Evolutionary conservation across 2,888 invertebrate species (phyloP).

Genomic region (Noctua janthe): DNA sequence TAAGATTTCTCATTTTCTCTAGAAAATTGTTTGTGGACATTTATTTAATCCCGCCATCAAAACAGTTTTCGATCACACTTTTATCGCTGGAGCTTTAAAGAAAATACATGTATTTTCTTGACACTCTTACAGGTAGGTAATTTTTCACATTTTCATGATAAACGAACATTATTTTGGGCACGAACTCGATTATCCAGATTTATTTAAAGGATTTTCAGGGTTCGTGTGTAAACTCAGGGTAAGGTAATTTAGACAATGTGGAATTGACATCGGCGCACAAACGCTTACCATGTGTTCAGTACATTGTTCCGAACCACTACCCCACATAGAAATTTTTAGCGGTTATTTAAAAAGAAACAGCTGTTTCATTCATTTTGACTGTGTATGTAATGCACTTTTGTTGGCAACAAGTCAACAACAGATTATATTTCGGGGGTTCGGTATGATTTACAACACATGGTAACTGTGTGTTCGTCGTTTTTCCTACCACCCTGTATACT

Average conservation of each 20-base stretch:
- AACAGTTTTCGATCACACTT: constrained; percentile 26
- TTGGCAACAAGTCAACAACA: no score
- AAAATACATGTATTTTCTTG: constrained; percentile 36
- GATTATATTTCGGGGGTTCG: no score
- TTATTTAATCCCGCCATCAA: constrained; percentile 24
- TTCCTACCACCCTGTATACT: background rate
- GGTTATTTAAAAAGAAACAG: no score
- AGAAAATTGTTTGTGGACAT: constrained; percentile 4
- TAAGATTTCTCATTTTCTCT: constrained; percentile 4
- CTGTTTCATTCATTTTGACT: no score
- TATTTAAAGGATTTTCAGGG: constrained; percentile 28
- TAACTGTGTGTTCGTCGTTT: no score
- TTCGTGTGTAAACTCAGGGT: constrained; percentile 17
- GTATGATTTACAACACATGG: no score
- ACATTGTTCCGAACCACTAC: no score
- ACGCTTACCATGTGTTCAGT: background rate
- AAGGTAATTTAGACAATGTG: constrained; percentile 8
- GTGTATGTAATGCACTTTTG: no score
- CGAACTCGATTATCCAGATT: constrained; percentile 45
- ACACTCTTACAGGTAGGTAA: constrained; percentile 11
- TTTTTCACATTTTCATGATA: constrained; percentile 37
- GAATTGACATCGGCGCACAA: background rate
- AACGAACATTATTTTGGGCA: constrained; percentile 42
- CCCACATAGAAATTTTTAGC: no score
- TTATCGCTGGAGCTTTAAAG: constrained; percentile 27